Base-by-base conservation (phyloP, 2,888 invertebrate genomes). In the Drosophila multiciliata region DNA sequence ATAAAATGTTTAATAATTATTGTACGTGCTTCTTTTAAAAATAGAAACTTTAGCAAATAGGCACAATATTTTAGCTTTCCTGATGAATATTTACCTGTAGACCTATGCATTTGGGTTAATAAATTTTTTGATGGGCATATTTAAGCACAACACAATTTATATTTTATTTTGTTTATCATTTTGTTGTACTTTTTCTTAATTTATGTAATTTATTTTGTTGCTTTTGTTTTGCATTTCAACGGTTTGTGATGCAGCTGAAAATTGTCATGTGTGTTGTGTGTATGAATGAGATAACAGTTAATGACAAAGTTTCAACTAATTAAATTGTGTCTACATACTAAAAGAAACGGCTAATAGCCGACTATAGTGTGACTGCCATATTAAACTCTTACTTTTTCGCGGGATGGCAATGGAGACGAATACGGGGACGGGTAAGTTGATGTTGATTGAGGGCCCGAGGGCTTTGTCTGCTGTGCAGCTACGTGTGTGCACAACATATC, bases 241-340 rank as follows among this genome's bases (percentile, higher is more conserved):
- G 52, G 36, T n/a, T 62, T 72, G 64, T 75, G 65, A 62, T 59
- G 72, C 69, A 71, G 65, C 73, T 78, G 75, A 73, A 78, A 66
- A 66, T 57, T 71, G 73, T 70, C 70, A 67, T 70, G 54, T 58
- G 11, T 36, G 20, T 69, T 11, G 20, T 23, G 52, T 52, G 32
- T 29, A 89, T 85, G 81, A 82, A 85, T 87, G 67, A 77, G 84
- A 68, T 89, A 85, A 85, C 89, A 72, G 87, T 76, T 52, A 15
- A 26, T 45, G 45, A 45, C 58, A 65, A 60, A 79, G 83, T 77
- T 79, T 77, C 79, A 58, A 82, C 75, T 82, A 87, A 89, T 89
- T 84, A 75, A 89, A 85, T 65, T 63, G 70, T 73, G 78, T 68
- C 73, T 66, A 71, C 49, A 60, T 71, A 70, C 23, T 6, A 23